These are phyloP conservation scores for Myoxocephalus aenaeus DNA, from an alignment of 2,797 vertebrate species.

Conservation along the genomic window DNA sequence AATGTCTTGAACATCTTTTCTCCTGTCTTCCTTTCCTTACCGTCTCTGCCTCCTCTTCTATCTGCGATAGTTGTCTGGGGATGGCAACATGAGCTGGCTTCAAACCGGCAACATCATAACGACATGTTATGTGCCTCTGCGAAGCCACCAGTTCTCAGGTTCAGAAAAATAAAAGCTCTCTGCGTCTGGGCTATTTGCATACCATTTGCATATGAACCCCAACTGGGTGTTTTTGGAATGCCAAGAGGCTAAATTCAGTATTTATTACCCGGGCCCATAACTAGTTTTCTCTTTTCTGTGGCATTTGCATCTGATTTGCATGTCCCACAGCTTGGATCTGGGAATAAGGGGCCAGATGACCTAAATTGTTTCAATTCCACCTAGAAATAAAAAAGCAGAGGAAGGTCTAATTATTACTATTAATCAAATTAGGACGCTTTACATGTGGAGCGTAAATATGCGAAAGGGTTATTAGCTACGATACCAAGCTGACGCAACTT, in stretches of 20 bases:
- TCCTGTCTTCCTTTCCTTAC: slow-evolving; percentile 6
- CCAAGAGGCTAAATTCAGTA: slow-evolving; percentile 86
- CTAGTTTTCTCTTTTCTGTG: slow-evolving; percentile 79
- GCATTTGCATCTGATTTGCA: slow-evolving; percentile 86
- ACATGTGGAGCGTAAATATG: slow-evolving; percentile 70
- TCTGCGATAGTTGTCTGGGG: slow-evolving; percentile 44
- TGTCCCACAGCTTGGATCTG: slow-evolving; percentile 77
- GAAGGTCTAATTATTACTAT: slow-evolving; percentile 79
- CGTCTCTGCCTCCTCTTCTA: slow-evolving; percentile 4
- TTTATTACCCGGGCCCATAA: slow-evolving; percentile 83
- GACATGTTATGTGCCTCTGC: slow-evolving; percentile 44
- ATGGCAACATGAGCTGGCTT: slow-evolving; percentile 50
- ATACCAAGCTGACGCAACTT: slow-evolving; percentile 36
- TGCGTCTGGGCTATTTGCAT: slow-evolving; percentile 81
- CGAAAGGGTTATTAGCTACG: slow-evolving; percentile 54
- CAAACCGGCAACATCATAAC: slow-evolving; percentile 56
- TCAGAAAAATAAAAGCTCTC: slow-evolving; percentile 64
- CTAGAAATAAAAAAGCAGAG: slow-evolving; percentile 66
- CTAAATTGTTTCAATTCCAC: slow-evolving; percentile 84
- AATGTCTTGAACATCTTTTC: slow-evolving; percentile 28
- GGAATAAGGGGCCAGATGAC: slow-evolving; percentile 83
- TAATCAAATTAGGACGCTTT: slow-evolving; percentile 82
- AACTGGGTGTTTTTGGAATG: slow-evolving; percentile 82
- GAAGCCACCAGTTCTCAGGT: slow-evolving; percentile 54
- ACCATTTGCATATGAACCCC: slow-evolving; percentile 83